These are phyloP conservation scores for Bombus affinis DNA, from an alignment of 1,140 invertebrate genomes.

Conservation along the genomic window DNA sequence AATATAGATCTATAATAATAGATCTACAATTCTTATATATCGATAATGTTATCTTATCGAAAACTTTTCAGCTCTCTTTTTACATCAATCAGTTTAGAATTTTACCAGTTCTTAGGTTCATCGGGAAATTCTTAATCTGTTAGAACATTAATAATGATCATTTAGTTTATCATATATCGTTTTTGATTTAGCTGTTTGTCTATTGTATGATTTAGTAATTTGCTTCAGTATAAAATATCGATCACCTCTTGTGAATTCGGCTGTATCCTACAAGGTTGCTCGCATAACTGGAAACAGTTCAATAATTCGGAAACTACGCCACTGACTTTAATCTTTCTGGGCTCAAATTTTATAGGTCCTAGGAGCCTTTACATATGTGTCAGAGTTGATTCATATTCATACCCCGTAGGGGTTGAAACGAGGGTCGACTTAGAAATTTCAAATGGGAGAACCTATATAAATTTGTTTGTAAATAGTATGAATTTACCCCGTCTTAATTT, in stretches of 20 bases:
- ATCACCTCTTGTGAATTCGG: neutral
- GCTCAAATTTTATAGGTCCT: neutral
- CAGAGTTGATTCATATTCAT: constrained; percentile 7
- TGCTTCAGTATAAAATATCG: neutral
- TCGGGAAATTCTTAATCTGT: too few species aligned
- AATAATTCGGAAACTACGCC: neutral
- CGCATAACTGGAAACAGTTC: neutral
- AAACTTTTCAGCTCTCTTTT: neutral
- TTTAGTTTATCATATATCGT: too few species aligned
- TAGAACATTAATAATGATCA: too few species aligned
- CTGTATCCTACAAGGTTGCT: neutral
- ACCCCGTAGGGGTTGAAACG: neutral
- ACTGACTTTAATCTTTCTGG: neutral
- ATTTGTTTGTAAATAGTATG: neutral
- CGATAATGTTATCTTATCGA: neutral
- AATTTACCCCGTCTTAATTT: neutral
- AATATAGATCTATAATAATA: too few species aligned
- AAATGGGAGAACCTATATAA: neutral
- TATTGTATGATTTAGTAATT: neutral
- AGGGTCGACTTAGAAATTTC: neutral
- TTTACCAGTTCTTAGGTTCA: neutral
- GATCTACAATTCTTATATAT: too few species aligned
- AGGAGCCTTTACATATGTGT: neutral
- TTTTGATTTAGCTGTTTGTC: too few species aligned
- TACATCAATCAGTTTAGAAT: neutral